Conservation (phyloP, 2,888 invertebrate species). For the Drosophila seclusa region DNA sequence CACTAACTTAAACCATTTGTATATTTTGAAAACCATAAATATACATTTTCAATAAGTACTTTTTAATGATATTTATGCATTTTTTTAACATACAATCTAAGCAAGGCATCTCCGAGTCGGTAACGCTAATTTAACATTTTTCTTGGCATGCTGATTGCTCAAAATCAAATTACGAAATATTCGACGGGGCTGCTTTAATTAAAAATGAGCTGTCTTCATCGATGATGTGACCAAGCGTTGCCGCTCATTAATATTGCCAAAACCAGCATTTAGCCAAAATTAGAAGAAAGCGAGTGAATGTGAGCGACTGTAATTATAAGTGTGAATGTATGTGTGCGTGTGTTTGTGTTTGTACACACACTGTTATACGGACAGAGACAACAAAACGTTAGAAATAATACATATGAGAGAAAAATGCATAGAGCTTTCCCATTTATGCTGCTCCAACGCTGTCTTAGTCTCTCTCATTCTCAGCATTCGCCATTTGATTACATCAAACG, state of each 20-base stretch:
- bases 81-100: background rate
- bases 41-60: background rate
- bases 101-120: background rate
- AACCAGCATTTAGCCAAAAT: slow-evolving; percentile 70
- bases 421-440: slow-evolving; percentile 22
- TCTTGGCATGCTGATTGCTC: slow-evolving; percentile 18
- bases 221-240: slow-evolving; percentile 53
- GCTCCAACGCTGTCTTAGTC: slow-evolving; percentile 9
- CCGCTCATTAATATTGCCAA: slow-evolving; percentile 66
- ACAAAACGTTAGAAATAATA: slow-evolving; percentile 43
- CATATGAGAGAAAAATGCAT: slow-evolving; percentile 29
- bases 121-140: background rate
- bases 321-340: background rate
- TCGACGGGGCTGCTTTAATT: slow-evolving; percentile 54
- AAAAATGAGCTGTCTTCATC: slow-evolving; percentile 44
- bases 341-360: background rate
- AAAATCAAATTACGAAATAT: slow-evolving; percentile 61
- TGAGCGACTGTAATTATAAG: slow-evolving; percentile 34
- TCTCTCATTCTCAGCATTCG: slow-evolving; percentile 49
- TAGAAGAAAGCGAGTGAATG: slow-evolving; percentile 70
- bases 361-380: slow-evolving; percentile 22
- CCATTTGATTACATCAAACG: slow-evolving; percentile 77
- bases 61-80: background rate
- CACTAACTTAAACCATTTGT: accelerated
- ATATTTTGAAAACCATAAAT: background rate